phyloP scores from a whole-genome alignment of 2,797 vertebrate species.

The Momotus momota region DNA sequence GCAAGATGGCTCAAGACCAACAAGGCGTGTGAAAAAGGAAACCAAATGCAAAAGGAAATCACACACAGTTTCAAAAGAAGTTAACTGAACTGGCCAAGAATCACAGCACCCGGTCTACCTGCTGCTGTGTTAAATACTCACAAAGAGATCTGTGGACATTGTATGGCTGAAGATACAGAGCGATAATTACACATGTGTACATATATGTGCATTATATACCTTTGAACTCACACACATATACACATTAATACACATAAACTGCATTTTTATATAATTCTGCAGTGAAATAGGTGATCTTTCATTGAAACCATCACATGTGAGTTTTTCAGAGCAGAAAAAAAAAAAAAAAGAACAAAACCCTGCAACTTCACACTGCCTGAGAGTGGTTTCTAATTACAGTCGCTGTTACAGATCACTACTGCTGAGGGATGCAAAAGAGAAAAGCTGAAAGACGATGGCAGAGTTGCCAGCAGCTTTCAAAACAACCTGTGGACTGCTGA shows the following conservation, averaged over 20 bases:
- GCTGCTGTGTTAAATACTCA: background rate
- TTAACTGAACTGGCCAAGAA: background rate
- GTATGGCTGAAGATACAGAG: background rate
- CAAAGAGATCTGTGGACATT: background rate
- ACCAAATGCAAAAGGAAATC: background rate
- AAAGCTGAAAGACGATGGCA: background rate
- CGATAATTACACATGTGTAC: background rate
- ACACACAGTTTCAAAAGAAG: background rate
- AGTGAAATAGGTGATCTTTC: background rate
- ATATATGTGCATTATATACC: background rate
- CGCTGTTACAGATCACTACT: background rate
- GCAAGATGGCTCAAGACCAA: background rate
- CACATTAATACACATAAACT: background rate
- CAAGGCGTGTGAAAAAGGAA: background rate
- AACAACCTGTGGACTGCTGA: background rate
- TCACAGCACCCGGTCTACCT: background rate
- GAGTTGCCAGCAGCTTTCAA: constrained; percentile 20
- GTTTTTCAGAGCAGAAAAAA: background rate
- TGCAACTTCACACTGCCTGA: background rate
- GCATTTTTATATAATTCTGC: background rate
- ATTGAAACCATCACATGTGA: background rate
- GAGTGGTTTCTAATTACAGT: constrained; percentile 36
- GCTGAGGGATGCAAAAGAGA: constrained; percentile 1
- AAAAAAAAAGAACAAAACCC: background rate
- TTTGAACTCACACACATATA: background rate